phyloP scores from a whole-genome alignment of 37 sponge, comb jelly and placozoan genomes.

The Mnemiopsis leidyi region DNA sequence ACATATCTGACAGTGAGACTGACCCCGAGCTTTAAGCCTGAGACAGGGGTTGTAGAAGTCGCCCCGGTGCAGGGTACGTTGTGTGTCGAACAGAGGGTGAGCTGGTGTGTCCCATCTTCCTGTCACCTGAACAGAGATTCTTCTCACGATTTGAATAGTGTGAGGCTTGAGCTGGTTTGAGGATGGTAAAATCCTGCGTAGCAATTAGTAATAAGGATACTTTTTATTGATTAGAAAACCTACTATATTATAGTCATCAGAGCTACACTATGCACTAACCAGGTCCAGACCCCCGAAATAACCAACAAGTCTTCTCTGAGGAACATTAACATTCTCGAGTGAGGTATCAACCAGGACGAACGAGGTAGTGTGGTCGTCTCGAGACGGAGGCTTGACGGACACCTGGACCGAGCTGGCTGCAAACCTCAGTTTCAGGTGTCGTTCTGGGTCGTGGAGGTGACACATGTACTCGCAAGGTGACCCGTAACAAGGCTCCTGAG shows the following conservation, averaged over 20 bases:
- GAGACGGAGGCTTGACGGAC: not conserved
- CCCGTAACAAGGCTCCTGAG: not conserved
- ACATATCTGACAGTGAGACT: constrained; percentile 6
- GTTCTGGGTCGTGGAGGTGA: constrained; percentile 3
- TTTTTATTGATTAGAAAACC: no score
- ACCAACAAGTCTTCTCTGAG: not conserved
- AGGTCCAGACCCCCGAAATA: not conserved
- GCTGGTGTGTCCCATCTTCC: not conserved
- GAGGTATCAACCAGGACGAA: not conserved
- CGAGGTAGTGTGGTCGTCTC: not conserved
- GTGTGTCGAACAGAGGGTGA: not conserved
- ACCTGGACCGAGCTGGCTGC: not conserved
- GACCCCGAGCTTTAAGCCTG: not conserved
- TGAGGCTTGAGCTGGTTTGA: no score
- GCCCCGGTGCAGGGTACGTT: not conserved
- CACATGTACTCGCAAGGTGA: not conserved
- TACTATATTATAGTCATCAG: no score
- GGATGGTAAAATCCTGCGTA: no score
- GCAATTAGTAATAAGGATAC: no score
- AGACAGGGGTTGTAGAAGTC: not conserved
- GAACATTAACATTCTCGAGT: not conserved
- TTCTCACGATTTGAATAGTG: no score
- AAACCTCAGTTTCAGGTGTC: not conserved
- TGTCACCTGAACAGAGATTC: not conserved
- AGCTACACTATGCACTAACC: no score